Evolutionary conservation across 2,113 vertebrate genomes (phyloP).

Genomic region (Carollia perspicillata): DNA sequence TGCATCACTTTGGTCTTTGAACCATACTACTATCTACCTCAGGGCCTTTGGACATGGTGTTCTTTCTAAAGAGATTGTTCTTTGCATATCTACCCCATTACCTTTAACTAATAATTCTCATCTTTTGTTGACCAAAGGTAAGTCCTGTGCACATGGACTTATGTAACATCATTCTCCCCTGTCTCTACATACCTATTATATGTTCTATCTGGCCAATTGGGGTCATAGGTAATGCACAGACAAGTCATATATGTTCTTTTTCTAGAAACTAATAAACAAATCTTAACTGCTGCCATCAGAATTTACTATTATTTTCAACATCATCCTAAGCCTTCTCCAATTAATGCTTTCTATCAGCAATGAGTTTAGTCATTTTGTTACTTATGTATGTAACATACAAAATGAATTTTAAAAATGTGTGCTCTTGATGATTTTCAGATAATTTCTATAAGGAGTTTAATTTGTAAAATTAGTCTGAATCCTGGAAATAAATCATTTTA

Average conservation of each 20-base stretch:
- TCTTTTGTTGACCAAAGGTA: background rate
- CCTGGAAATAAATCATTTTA: background rate
- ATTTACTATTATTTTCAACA: constrained; percentile 1
- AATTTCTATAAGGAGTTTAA: background rate
- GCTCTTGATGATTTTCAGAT: background rate
- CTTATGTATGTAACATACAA: background rate
- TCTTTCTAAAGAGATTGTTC: background rate
- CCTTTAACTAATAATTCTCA: background rate
- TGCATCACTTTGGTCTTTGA: background rate
- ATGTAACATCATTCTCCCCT: background rate
- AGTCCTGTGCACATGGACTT: background rate
- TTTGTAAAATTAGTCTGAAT: background rate
- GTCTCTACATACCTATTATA: background rate
- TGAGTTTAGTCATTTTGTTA: background rate
- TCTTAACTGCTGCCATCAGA: background rate
- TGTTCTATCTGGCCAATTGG: background rate
- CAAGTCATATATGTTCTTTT: background rate
- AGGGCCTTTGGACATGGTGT: background rate
- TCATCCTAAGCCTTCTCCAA: background rate
- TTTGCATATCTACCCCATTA: background rate
- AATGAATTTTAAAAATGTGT: background rate
- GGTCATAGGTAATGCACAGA: background rate
- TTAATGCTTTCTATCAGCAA: background rate
- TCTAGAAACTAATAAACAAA: constrained; percentile 13
- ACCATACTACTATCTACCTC: background rate